Percentiles rank a stretch among this genome's conserved stretches.
These are phyloP conservation scores for Spisula solida DNA, from an alignment of 2,888 invertebrate genomes.

Conservation along the genomic window DNA sequence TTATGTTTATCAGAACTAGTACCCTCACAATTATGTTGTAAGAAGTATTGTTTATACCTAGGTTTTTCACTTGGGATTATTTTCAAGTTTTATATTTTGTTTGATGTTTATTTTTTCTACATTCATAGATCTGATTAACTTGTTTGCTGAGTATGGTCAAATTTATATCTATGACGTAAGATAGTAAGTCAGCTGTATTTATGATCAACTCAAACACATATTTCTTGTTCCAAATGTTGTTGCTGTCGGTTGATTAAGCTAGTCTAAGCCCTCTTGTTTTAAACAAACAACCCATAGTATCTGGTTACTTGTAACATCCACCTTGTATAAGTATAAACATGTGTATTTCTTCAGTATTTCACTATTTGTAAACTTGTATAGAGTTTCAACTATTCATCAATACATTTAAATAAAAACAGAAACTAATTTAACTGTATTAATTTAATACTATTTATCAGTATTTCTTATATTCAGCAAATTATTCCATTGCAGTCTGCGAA, in stretches of 20 bases:
- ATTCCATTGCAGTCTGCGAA: too few relatives aligned
- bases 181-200: too few relatives aligned
- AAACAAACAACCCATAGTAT: background rate
- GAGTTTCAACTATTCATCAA: background rate
- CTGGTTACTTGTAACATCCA: background rate
- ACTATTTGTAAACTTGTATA: conserved; percentile 2
- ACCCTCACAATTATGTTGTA: background rate
- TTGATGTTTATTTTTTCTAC: background rate
- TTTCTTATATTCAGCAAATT: too few relatives aligned
- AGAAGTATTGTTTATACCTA: background rate
- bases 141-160: background rate
- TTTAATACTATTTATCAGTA: too few relatives aligned
- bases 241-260: too few relatives aligned
- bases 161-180: background rate
- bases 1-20: background rate
- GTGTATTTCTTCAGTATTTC: background rate
- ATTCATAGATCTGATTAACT: background rate
- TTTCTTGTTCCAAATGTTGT: too few relatives aligned
- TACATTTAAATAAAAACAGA: too few relatives aligned
- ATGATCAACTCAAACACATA: too few relatives aligned
- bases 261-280: background rate
- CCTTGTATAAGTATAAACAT: background rate
- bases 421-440: too few relatives aligned
- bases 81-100: background rate
- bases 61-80: background rate